These are phyloP conservation scores for Dipus sagitta DNA, from an alignment of 2,797 vertebrate species.

Conservation along the genomic window DNA sequence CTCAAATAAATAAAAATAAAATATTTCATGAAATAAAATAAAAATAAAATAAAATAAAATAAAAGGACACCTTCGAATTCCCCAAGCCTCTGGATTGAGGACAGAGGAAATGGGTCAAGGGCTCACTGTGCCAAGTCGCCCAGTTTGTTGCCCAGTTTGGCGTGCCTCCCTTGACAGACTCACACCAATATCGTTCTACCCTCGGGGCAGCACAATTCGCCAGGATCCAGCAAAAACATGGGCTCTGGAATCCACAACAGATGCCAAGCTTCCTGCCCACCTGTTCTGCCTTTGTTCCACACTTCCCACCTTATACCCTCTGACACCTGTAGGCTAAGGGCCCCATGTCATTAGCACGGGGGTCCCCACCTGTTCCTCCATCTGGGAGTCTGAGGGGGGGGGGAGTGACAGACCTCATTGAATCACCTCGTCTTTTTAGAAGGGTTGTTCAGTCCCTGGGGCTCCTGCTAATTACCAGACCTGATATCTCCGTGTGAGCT, in stretches of 20 bases:
- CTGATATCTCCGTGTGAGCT: conserved; percentile 22
- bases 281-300: background rate
- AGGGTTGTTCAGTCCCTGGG: conserved; percentile 51
- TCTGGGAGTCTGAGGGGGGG: conserved; percentile 51
- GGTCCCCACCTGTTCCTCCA: conserved; percentile 71
- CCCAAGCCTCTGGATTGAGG: background rate
- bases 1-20: too few relatives aligned
- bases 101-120: background rate
- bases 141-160: background rate
- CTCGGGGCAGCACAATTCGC: background rate
- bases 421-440: conserved; percentile 73
- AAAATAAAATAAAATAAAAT: too few relatives aligned
- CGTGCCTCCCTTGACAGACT: background rate
- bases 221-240: conserved; percentile 31
- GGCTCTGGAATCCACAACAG: conserved; percentile 7
- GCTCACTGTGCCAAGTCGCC: background rate
- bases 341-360: background rate
- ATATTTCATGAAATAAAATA: too few relatives aligned
- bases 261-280: background rate
- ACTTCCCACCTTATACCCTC: background rate
- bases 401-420: conserved; percentile 49
- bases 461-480: conserved; percentile 74
- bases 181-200: background rate
- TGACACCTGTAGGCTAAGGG: conserved; percentile 55
- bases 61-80: too few relatives aligned